phyloP scores from a whole-genome alignment of 1,140 invertebrate species.

The Diabrotica undecimpunctata region DNA sequence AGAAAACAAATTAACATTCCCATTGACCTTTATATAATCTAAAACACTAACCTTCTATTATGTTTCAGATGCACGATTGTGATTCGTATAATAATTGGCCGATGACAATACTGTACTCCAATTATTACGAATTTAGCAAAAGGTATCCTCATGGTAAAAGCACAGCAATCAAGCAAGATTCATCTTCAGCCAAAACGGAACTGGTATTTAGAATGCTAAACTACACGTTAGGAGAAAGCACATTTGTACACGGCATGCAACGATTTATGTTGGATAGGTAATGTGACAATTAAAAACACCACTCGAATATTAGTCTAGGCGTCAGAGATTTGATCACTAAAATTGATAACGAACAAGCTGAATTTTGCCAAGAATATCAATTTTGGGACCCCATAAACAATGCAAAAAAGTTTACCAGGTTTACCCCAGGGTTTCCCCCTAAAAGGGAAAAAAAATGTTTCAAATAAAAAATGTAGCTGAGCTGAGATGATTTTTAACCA shows the following conservation, averaged over 20 bases:
- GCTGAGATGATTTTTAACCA: too few species aligned
- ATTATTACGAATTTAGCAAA: conserved; percentile 73
- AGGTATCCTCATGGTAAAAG: conserved; percentile 66
- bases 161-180: conserved; percentile 69
- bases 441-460: too few species aligned
- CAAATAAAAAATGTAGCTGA: too few species aligned
- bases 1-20: too few species aligned
- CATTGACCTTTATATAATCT: neutral
- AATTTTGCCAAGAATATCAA: too few species aligned
- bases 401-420: too few species aligned
- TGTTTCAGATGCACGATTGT: conserved; percentile 58
- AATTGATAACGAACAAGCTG: too few species aligned
- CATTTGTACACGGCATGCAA: conserved; percentile 72
- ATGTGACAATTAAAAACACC: too few species aligned
- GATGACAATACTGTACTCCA: conserved; percentile 68
- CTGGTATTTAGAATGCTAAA: conserved; percentile 92
- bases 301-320: too few species aligned
- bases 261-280: conserved; percentile 64
- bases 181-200: conserved; percentile 69
- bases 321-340: too few species aligned
- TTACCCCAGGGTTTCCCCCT: too few species aligned
- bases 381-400: too few species aligned
- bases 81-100: conserved; percentile 73
- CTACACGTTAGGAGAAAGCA: conserved; percentile 73
- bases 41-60: neutral